Conservation (phyloP, 1,140 invertebrate genomes). For the Anastatus disparis region DNA sequence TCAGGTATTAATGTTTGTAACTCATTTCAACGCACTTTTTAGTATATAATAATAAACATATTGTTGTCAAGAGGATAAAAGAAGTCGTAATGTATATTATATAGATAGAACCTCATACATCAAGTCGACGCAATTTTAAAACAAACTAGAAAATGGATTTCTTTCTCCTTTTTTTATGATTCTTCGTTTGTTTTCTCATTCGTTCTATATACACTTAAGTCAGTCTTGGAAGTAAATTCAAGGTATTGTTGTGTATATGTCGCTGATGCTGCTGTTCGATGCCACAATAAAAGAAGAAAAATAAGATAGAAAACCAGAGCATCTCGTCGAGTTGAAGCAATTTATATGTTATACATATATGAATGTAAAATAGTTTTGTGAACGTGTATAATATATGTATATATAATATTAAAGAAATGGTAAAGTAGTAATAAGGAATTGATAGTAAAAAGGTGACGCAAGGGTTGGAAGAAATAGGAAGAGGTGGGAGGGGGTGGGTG, state of each 20-base stretch:
- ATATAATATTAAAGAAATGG: background rate
- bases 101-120: background rate
- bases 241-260: background rate
- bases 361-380: too few relatives aligned
- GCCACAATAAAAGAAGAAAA: background rate
- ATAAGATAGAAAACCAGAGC: background rate
- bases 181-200: too few relatives aligned
- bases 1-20: constrained; percentile 16
- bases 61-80: background rate
- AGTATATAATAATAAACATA: constrained; percentile 24
- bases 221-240: too few relatives aligned
- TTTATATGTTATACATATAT: background rate
- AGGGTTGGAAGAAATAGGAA: too few relatives aligned
- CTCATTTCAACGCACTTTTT: constrained; percentile 2
- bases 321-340: too few relatives aligned
- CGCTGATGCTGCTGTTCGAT: background rate
- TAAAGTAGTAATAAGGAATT: constrained; percentile 56
- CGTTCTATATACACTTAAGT: too few relatives aligned
- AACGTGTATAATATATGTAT: background rate
- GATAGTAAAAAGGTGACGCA: constrained; percentile 52
- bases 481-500: background rate
- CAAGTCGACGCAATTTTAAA: constrained; percentile 21
- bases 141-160: constrained; percentile 18
- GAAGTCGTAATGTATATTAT: too few relatives aligned
- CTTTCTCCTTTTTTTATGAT: constrained; percentile 27